phyloP scores from a whole-genome alignment of 2,113 vertebrate species.

The Callipepla squamata region DNA sequence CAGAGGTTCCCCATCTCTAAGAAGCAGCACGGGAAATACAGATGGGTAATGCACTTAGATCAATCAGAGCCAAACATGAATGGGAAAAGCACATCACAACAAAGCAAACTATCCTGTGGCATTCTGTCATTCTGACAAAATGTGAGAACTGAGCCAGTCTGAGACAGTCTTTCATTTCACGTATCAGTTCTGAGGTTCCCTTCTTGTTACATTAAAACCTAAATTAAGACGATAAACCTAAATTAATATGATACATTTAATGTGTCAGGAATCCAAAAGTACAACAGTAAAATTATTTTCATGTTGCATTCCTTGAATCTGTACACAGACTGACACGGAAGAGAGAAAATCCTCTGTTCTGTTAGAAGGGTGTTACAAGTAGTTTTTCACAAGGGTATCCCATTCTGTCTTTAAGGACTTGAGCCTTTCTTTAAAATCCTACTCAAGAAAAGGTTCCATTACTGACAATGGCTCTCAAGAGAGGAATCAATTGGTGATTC shows the following conservation, averaged over 20 bases:
- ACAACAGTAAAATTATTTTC: background rate
- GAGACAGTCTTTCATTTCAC: background rate
- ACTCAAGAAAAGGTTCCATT: background rate
- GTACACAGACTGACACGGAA: background rate
- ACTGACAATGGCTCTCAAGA: background rate
- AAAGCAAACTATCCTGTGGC: background rate
- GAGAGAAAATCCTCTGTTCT: background rate
- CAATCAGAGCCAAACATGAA: background rate
- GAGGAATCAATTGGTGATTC: background rate
- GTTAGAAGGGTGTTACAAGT: background rate
- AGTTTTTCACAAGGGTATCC: background rate
- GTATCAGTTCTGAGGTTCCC: background rate
- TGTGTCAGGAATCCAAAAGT: background rate
- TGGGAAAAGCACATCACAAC: background rate
- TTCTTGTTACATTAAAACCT: background rate
- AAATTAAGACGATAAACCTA: background rate
- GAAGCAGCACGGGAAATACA: background rate
- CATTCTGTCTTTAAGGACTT: background rate
- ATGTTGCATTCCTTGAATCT: background rate
- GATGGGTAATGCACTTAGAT: accelerated
- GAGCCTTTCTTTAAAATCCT: background rate
- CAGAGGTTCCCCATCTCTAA: background rate
- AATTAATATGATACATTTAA: background rate
- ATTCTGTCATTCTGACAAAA: background rate
- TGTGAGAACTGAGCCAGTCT: background rate